Percentiles rank a stretch among this genome's conserved stretches.
Evolutionary conservation across 2,888 invertebrate species (phyloP).

Genomic region (Achlya flavicornis): DNA sequence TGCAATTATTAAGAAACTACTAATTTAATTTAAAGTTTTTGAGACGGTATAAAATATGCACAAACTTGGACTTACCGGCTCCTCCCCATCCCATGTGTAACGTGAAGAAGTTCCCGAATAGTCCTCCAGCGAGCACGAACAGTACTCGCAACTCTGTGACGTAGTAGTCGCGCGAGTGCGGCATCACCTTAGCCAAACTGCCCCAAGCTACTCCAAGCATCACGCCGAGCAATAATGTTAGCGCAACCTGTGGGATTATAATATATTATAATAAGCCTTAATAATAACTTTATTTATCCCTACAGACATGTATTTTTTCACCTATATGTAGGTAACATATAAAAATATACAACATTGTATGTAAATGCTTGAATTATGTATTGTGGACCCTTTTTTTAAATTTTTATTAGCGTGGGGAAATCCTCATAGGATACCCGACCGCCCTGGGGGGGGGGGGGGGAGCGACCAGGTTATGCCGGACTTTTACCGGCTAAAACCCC

Average conservation of each 20-base stretch:
- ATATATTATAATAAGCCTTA: not conserved
- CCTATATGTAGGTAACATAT: too few species aligned
- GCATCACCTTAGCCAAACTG: conserved; percentile 59
- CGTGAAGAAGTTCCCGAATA: conserved; percentile 64
- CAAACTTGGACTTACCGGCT: conserved; percentile 50
- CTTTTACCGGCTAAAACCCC: too few species aligned
- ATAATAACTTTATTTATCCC: too few species aligned
- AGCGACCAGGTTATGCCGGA: too few species aligned
- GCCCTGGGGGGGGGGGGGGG: too few species aligned
- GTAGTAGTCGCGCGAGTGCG: conserved; percentile 60
- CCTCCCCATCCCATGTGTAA: conserved; percentile 69
- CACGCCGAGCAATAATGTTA: conserved; percentile 63
- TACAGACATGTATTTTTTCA: too few species aligned
- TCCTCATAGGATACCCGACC: too few species aligned
- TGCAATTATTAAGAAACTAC: not conserved
- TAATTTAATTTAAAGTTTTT: not conserved
- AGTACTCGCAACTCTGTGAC: conserved; percentile 67
- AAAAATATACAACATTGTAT: too few species aligned
- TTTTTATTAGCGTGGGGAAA: too few species aligned
- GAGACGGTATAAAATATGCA: not conserved
- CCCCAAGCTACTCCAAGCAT: conserved; percentile 68
- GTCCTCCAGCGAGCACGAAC: conserved; percentile 66
- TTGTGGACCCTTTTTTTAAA: too few species aligned
- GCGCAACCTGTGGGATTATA: conserved; percentile 57
- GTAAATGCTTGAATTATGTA: too few species aligned